Base-by-base conservation (phyloP, 2,113 vertebrate genomes). In the Pelodiscus sinensis region DNA sequence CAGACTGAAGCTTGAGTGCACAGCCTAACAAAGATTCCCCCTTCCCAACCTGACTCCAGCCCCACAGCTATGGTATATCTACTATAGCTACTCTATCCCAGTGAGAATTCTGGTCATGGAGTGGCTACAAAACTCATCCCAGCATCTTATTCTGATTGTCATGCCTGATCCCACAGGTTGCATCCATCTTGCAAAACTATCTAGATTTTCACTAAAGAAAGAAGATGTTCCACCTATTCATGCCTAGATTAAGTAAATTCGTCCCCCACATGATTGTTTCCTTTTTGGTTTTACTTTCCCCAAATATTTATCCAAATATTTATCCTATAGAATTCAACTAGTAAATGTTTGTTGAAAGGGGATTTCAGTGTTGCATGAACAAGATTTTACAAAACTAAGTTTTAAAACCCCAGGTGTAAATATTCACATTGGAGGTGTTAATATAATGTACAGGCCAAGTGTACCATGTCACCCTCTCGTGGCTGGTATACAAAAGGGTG, bases 391-490 rank as follows among this genome's bases (percentile, higher is more conserved):
- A 75, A 44, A 54, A 38, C 1, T 0, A 0, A 56, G 31, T 25
- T 31, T 80, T 29, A 13, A 9, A 51, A 51, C 54, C n/a, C 0
- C 1, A 82, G 10, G 44, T 62, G 84, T 29, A 86, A 78, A 25
- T 82, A 21, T 27, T 81, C 29, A 84, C 60, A 6, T 18, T 79
- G 77, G 14, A 79, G 78, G 16, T 0, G 18, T 80, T 93, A 71
- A 82, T 80, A 38, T 57, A 93, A 83, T 85, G 73, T 0, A 0
- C 60, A 62, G 60, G 13, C 56, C 56, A 85, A 82, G 96, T 55
- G 56, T 84, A 73, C 19, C 92, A 96, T 88, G 92, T 87, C 95
- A 22, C 93, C 93, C 65, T 68, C 94, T 93, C 93, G 92, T 95
- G 96, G 95, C 31, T 86, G 90, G 91, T 88, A 92, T 90, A 95